Evolutionary conservation across 2,888 invertebrate species (phyloP).

Genomic region (Seira ritae): DNA sequence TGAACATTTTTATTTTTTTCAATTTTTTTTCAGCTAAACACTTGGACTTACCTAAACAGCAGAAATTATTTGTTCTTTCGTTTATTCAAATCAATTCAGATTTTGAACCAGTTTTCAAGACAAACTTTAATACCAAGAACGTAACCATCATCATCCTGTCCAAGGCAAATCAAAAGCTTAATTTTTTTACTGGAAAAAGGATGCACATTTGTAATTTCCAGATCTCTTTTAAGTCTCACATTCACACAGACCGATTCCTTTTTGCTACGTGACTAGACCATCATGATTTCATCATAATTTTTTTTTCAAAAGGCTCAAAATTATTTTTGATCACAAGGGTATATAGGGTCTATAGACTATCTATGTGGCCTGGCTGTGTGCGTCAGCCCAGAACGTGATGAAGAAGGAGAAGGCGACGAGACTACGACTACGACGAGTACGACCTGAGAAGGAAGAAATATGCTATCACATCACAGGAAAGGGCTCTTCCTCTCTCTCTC

Average conservation of each 20-base stretch:
- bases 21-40: neutral
- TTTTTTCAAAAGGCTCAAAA: neutral
- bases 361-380: too few relatives aligned
- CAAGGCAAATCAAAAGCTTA: too few relatives aligned
- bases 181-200: neutral
- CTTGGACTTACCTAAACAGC: neutral
- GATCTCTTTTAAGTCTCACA: neutral
- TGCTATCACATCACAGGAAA: neutral
- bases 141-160: too few relatives aligned
- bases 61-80: neutral
- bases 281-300: slow-evolving; percentile 14
- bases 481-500: neutral
- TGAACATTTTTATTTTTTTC: slow-evolving; percentile 8
- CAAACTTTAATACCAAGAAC: neutral
- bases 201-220: neutral
- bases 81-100: neutral
- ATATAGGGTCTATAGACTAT: too few relatives aligned
- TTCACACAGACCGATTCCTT: neutral
- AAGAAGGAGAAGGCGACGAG: too few relatives aligned
- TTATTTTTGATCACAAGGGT: too few relatives aligned
- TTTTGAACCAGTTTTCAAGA: slow-evolving; percentile 3
- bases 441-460: neutral
- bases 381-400: too few relatives aligned
- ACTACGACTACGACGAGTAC: too few relatives aligned
- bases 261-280: slow-evolving; percentile 6